Evolutionary conservation across 2,888 invertebrate genomes (phyloP).

Genomic region (Cylloceria caligata): DNA sequence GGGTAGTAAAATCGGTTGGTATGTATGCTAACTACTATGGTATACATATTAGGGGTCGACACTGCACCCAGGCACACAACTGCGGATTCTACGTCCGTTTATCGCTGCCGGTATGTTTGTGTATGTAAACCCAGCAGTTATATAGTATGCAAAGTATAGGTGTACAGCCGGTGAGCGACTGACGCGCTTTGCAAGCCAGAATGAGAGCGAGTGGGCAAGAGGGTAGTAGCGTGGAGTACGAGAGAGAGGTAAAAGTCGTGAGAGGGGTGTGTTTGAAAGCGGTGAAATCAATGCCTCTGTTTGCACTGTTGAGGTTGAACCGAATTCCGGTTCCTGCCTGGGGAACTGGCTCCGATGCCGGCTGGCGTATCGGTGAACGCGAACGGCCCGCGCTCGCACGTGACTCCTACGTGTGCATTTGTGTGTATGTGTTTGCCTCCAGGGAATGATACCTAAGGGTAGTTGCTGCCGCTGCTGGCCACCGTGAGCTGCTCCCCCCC

Average conservation of each 20-base stretch:
- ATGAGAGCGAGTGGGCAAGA: conserved; percentile 53
- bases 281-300: conserved; percentile 84
- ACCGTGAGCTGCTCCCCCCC: conserved; percentile 52
- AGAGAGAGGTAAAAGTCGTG: conserved; percentile 77
- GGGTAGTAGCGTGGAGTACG: conserved; percentile 41
- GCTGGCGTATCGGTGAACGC: conserved; percentile 64
- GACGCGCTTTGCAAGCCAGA: conserved; percentile 47
- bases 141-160: conserved; percentile 45
- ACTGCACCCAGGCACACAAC: conserved; percentile 24
- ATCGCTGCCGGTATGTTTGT: conserved; percentile 12
- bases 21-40: conserved; percentile 1
- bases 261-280: conserved; percentile 82
- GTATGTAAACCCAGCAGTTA: conserved; percentile 45
- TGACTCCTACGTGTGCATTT: conserved; percentile 64
- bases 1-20: conserved; percentile 10
- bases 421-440: conserved; percentile 67
- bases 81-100: conserved; percentile 25
- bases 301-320: conserved; percentile 84
- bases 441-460: conserved; percentile 62
- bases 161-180: conserved; percentile 49
- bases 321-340: conserved; percentile 78
- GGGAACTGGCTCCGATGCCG: conserved; percentile 61
- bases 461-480: conserved; percentile 57
- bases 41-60: conserved; percentile 32
- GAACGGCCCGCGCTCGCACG: conserved; percentile 53